Evolutionary conservation across 2,113 vertebrate genomes (phyloP), one percentile per base, ranked within the genome.

Genomic region (Chinchilla lanigera): DNA sequence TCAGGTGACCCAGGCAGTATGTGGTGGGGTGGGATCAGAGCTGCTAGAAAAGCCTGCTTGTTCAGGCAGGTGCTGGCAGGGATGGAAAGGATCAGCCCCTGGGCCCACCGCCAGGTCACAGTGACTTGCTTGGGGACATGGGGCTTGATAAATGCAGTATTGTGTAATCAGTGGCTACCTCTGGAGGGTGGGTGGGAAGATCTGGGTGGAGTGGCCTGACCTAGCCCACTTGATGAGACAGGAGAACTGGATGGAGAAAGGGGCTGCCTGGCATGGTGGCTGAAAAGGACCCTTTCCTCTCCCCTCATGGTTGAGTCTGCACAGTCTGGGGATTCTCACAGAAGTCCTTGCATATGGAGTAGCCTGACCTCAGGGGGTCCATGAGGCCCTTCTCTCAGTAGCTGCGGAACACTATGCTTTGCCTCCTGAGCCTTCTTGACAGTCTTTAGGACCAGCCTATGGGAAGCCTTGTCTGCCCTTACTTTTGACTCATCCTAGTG

Each of bases 401-500:
- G 47, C 92, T 60, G 30, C 1, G 71, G 1, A 8, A 65, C 52
- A 24, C 33, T 2, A 4, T 93, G 35, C 19, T 63, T 20, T 94
- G 65, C 89, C 82, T 91, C 73, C 96, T 95, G 52, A 96, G 94
- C 94, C 97, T 97, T 98, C 80, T 96, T 96, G 96, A 97, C 94
- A 98, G 98, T 94, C 98, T 98, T 97, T 96, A 97, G 97, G 96
- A 97, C 97, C 47, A 61, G 82, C 94, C 97, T 98, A 96, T 98
- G 96, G 97, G 97, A 97, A 97, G 96, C 97, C 95, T 96, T 98
- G 91, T 99, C 98, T 98, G 96, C 97, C 63, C 61, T 98, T 98
- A 92, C 89, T 98, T 96, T 98, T 98, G 98, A 99, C 98, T 99
- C 98, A 98, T 98, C 97, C 98, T 98, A 98, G 98, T 98, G 97